Conservation (phyloP, 2,113 vertebrate species). For the Abramis brama region DNA sequence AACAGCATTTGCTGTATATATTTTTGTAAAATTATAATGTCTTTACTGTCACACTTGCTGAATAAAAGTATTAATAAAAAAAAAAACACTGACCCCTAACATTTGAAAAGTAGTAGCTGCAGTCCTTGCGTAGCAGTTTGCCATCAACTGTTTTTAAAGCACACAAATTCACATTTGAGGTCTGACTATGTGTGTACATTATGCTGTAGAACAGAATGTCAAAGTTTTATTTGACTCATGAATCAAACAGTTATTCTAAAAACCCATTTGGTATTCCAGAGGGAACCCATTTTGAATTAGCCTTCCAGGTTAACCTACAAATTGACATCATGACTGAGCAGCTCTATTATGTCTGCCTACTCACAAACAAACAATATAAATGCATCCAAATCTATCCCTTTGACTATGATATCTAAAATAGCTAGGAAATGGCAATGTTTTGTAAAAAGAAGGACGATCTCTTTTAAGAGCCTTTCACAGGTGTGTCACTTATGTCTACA, state of each 20-base stretch:
- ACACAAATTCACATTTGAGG: neutral
- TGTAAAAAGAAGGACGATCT: neutral
- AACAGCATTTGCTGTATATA: no score
- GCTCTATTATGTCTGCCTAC: neutral
- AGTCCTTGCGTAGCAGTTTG: neutral
- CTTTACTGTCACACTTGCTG: no score
- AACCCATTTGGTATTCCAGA: neutral
- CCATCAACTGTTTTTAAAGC: neutral
- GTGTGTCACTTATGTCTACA: neutral
- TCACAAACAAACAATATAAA: neutral
- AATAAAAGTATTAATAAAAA: no score
- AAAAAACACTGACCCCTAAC: neutral
- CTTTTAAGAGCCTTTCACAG: neutral
- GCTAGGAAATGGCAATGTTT: neutral
- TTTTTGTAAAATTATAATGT: no score
- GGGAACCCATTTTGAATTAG: neutral
- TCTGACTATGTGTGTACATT: neutral
- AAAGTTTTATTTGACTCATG: neutral
- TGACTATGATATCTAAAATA: neutral
- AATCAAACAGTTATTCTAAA: constrained; percentile 2
- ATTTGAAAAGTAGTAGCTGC: neutral
- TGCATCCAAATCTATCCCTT: neutral
- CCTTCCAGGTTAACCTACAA: constrained; percentile 1
- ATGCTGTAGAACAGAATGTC: neutral
- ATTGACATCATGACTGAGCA: neutral